Base-by-base conservation (phyloP, 53 echinoderm and acorn worm species). In the Holothuria leucospilota region DNA sequence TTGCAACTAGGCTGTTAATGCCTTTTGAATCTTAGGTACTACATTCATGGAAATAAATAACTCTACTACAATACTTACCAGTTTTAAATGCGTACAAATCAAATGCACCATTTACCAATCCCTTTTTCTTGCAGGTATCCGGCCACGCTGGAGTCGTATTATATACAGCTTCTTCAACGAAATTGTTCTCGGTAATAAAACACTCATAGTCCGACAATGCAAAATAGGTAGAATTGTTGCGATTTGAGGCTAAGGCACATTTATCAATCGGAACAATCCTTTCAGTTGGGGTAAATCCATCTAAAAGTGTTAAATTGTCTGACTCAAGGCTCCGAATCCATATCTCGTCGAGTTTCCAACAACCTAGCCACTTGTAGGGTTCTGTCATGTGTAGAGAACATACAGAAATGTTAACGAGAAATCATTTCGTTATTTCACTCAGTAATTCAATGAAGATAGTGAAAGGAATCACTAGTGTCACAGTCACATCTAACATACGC, bases 361-460 rank as follows among this genome's bases (percentile, higher is more conserved):
- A 71, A 38, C 71, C 71, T 14, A 71, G 38, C 71, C 71, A 71
- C 42, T 29, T 71, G 71, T 40, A 39, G 13, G 71, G 71, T 20
- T 39, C 71, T 71, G 39, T 40, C 20, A 56, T 15, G 56, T 16
- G 52, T 16, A 56, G 49, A 49, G 1, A 56, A 56, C 46, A 46
- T 34, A 46, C 0, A 11, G 46, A 46, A 46, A 46, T 46, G 46
- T 46, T 46, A 46, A 34, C 3, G 3, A 34, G 34, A 34, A 34
- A 46, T 46, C 46, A 40, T 40, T 40, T 40, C 7, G 40, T 40
- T 40, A 40, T 4, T 40, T 40, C 40, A 4, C 40, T 40, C 40
- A 40, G 40, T 40, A 40, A 5, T n/a, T n/a, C n/a, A 46, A 46
- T 46, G 46, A 7, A 2, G 46, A 46, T 46, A 11, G 46, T 46